Evolutionary conservation across 1,140 invertebrate genomes (phyloP), one percentile per base, ranked within the genome.

Genomic region (Manduca sexta): DNA sequence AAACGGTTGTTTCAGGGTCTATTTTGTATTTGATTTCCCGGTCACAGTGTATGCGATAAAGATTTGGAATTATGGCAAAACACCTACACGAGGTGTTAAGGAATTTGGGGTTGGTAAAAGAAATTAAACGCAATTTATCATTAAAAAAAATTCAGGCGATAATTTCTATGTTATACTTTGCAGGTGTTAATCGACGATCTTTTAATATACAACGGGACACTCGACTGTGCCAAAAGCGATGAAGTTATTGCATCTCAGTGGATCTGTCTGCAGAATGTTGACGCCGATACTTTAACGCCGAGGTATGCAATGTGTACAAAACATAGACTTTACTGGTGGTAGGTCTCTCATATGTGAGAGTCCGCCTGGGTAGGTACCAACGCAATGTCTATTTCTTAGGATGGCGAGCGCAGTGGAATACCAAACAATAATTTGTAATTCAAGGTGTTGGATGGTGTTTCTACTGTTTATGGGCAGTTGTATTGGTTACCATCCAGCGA

Each of bases 21-120:
- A 93, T 84, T 87, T 95, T 35, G 91, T 94, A 40, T 94, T 95
- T 80, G 93, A 95, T 72, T 72, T 87, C 16, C 93, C 93, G 6
- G 89, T 92, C 0, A 89, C 88, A 15, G 86, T 96, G 5, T 93
- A 92, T 4, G 90, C 90, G 73, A 91, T 96, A 30, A 93, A 93
- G 69, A 86, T 96, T 53, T 95, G 93, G 93, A 96, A 95, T 86
- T 96, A 96, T 79, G 90, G 89, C 13, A 95, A 96, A 84, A 94
- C 92, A 30, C 88, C 92, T 2, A 80, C 69, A 13, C 87, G 94
- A 71, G 93, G 93, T 30, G 91, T 94, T 4, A 94, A 93, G 79
- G 93, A 96, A 80, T 93, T 95, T 84, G 92, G 90, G 40, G 93
- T 95, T 78, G 86, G 83, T 39, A 17, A 10, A 45, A 0, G 8